These are phyloP conservation scores for Acanthurus leucopareius DNA, from an alignment of 2,797 vertebrate species.

Conservation along the genomic window DNA sequence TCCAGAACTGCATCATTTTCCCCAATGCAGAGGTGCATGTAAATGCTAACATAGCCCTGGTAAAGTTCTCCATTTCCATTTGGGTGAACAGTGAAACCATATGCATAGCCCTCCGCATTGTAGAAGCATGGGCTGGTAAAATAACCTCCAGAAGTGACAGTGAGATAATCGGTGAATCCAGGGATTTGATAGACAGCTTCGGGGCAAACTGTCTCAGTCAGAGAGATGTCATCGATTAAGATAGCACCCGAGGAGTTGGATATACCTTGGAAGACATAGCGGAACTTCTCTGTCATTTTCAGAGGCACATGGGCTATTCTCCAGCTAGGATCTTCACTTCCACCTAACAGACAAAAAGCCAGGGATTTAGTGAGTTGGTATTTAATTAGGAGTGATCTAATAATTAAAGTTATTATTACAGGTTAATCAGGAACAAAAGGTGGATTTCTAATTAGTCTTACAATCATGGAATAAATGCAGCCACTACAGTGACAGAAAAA, in stretches of 20 bases:
- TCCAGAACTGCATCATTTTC: slow-evolving; percentile 90
- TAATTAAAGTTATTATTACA: background rate
- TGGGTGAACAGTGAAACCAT: slow-evolving; percentile 86
- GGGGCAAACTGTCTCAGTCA: slow-evolving; percentile 90
- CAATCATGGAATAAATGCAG: background rate
- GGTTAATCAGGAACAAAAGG: no score
- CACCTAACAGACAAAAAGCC: slow-evolving; percentile 73
- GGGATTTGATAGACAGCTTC: slow-evolving; percentile 87
- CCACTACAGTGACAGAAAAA: background rate
- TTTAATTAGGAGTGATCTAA: background rate
- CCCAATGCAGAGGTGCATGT: slow-evolving; percentile 90
- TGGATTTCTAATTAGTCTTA: background rate
- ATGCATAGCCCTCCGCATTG: slow-evolving; percentile 90
- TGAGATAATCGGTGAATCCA: slow-evolving; percentile 83
- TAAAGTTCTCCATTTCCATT: slow-evolving; percentile 43
- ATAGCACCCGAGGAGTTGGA: slow-evolving; percentile 83
- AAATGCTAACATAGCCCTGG: slow-evolving; percentile 73
- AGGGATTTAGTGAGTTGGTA: background rate
- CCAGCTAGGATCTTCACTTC: slow-evolving; percentile 82
- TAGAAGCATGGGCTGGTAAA: slow-evolving; percentile 83
- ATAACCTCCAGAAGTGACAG: background rate
- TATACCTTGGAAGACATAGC: slow-evolving; percentile 93
- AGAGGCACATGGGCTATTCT: slow-evolving; percentile 90
- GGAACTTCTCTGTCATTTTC: slow-evolving; percentile 88
- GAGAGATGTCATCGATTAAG: slow-evolving; percentile 89